Conservation (phyloP, 1,140 invertebrate genomes). For the Apis florea region DNA sequence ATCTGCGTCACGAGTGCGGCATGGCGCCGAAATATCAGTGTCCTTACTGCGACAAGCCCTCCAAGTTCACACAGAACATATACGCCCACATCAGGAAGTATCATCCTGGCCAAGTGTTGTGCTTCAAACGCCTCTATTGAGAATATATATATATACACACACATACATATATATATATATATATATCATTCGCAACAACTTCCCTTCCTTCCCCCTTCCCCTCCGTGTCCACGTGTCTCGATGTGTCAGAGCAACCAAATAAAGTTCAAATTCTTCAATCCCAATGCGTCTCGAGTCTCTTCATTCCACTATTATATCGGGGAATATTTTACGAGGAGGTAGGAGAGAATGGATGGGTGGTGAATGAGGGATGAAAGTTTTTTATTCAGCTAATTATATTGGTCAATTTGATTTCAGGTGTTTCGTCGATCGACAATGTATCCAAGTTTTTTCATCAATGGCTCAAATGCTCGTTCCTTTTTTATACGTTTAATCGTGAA, state of each 20-base stretch:
- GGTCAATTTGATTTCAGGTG: conserved; percentile 57
- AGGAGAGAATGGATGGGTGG: no score
- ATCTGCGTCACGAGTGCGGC: conserved; percentile 81
- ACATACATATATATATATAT: no score
- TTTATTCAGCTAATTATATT: conserved; percentile 19
- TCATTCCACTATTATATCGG: neutral
- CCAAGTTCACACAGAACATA: conserved; percentile 74
- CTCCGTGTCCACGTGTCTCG: neutral
- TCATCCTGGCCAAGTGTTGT: conserved; percentile 58
- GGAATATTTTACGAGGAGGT: no score
- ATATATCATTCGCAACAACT: no score
- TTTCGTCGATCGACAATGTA: neutral
- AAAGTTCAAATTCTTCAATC: conserved; percentile 33
- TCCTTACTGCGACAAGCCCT: conserved; percentile 77
- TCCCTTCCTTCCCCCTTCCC: no score
- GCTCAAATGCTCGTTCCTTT: no score
- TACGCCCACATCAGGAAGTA: conserved; percentile 71
- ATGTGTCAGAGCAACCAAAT: conserved; percentile 31
- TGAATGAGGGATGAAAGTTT: no score
- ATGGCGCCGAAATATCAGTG: conserved; percentile 81
- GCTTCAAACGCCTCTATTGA: conserved; percentile 57
- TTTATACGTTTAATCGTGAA: no score
- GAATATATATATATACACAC: no score
- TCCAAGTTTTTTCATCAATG: no score
- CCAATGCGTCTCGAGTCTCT: conserved; percentile 3